phyloP scores from a whole-genome alignment of 2,113 vertebrate genomes.

The Diadophis punctatus region DNA sequence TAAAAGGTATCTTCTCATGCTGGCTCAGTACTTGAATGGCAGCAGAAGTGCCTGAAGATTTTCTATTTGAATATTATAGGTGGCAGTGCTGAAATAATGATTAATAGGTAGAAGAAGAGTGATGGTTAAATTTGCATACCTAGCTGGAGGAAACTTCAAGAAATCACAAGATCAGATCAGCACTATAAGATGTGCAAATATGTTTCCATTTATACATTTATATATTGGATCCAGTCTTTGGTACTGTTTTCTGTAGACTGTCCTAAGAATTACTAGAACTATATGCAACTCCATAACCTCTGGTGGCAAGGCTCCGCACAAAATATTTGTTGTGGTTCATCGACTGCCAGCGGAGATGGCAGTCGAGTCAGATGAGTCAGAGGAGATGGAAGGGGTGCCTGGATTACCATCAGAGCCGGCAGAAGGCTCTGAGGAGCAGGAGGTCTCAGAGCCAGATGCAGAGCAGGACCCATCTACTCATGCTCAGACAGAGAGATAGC shows the following conservation, averaged over 20 bases:
- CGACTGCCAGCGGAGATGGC: too few species aligned
- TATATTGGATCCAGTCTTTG: background rate
- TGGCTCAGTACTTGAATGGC: background rate
- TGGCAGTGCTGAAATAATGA: background rate
- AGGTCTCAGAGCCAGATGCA: too few species aligned
- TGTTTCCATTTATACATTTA: background rate
- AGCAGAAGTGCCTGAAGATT: background rate
- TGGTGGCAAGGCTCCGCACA: background rate
- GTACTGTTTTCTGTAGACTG: background rate
- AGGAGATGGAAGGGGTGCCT: too few species aligned
- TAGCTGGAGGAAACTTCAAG: background rate
- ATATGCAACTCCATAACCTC: background rate
- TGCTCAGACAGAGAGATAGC: too few species aligned
- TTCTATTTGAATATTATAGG: background rate
- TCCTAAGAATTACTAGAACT: background rate
- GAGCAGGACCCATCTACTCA: too few species aligned
- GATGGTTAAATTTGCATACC: background rate
- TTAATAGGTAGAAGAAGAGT: background rate
- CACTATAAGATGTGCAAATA: background rate
- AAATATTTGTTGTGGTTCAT: background rate
- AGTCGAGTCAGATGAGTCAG: too few species aligned
- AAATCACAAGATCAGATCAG: background rate
- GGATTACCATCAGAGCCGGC: too few species aligned
- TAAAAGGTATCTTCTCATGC: background rate
- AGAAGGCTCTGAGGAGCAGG: too few species aligned